Evolutionary conservation across 92 coral and sea anemone genomes (phyloP), one percentile per base, ranked within the genome.

Genomic region (Epizoanthus ramosus): DNA sequence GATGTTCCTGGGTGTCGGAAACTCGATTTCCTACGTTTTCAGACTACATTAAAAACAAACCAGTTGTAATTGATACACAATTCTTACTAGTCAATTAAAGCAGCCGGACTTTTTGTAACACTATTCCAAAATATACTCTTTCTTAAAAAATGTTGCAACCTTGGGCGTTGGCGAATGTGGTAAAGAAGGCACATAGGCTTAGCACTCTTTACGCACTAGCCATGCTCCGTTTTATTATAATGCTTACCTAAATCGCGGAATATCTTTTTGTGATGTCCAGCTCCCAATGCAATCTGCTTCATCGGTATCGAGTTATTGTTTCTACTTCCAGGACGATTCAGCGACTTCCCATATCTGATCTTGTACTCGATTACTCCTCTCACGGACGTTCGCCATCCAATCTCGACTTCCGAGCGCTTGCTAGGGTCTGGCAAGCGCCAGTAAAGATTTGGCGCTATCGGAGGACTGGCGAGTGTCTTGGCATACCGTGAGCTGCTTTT

Each of bases 351-450:
- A 24, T 80, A 93, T 53, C 93, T 90, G 35, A 93, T 21, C 73
- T 87, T 87, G 84, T 80, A 93, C n/a, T 64, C 79, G 4, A 76
- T 9, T 4, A 93, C 93, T 63, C 87, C 88, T 8, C 79, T 75
- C 18, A 83, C 94, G 1, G 88, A 84, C 22, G 98, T 88, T n/a
- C 88, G 71, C 98, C 98, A 93, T 15, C 88, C 91, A 39, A 93
- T 75, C 15, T 63, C 76, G 4, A 93, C 90, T 15, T 74, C 90
- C 0, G 90, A 73, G 18, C 76, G 23, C 35, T 90, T 54, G 66
- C n/a, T n/a, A n/a, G n/a, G n/a, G n/a, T 13, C 15, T 16, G 56
- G 18, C 35, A 79, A 71, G 17, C 79, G 84, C 4, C 80, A 63
- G 61, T 22, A 87, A 39, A 93, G 87, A 84, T 71, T 85, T 3